phyloP scores from a whole-genome alignment of 2,888 invertebrate species.

The Andrena bicolor region DNA sequence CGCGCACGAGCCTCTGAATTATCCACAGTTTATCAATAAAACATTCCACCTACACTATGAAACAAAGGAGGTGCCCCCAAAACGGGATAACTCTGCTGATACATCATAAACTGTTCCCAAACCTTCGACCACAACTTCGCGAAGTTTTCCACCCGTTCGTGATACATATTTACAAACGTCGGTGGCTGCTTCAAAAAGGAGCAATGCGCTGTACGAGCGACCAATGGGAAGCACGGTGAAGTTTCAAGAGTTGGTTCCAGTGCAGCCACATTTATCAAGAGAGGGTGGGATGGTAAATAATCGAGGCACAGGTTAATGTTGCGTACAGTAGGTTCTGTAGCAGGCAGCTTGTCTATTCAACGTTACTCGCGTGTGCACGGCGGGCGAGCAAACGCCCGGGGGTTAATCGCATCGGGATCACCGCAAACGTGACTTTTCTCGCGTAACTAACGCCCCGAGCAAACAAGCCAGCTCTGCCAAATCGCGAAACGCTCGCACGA shows the following conservation, averaged over 20 bases:
- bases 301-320: conserved; percentile 46
- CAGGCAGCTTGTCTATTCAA: conserved; percentile 37
- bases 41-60: no score
- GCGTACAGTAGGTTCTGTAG: conserved; percentile 26
- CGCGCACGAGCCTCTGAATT: no score
- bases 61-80: no score
- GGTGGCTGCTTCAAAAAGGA: no score
- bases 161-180: no score
- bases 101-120: no score
- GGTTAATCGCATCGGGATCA: conserved; percentile 47
- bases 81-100: no score
- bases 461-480: conserved; percentile 12
- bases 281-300: conserved; percentile 36
- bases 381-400: conserved; percentile 15
- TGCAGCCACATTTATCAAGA: conserved; percentile 31
- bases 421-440: conserved; percentile 46
- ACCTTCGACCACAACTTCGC: no score
- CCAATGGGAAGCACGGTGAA: neutral
- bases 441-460: conserved; percentile 29
- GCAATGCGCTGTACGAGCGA: no score
- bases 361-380: conserved; percentile 7
- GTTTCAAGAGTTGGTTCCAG: neutral
- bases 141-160: no score
- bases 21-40: no score
- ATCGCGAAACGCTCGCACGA: conserved; percentile 4